Evolutionary conservation across 2,888 invertebrate species (phyloP).

Genomic region (Lacanobia oleracea): DNA sequence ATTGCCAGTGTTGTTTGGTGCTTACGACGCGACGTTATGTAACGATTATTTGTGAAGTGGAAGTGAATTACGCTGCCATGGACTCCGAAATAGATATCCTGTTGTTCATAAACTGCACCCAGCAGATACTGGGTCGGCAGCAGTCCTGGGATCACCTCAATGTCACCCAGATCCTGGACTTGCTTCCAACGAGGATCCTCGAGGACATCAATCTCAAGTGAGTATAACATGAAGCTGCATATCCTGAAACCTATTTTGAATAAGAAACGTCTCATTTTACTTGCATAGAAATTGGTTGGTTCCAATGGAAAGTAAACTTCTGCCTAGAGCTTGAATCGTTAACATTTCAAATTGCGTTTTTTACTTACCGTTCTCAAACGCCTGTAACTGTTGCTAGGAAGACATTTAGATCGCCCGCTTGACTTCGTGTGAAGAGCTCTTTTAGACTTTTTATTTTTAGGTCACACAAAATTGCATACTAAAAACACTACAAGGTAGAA

Average conservation of each 20-base stretch:
- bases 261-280: conserved; percentile 12
- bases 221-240: conserved; percentile 64
- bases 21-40: background rate
- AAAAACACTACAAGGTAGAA: no score
- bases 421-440: no score
- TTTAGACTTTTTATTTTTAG: no score
- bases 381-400: background rate
- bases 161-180: conserved; percentile 83
- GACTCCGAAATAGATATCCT: conserved; percentile 84
- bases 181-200: conserved; percentile 81
- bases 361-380: background rate
- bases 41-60: conserved; percentile 54
- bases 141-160: conserved; percentile 82
- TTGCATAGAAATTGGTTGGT: background rate
- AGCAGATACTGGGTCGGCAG: conserved; percentile 81
- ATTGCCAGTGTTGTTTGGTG: conserved; percentile 1
- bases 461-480: no score
- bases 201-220: conserved; percentile 86
- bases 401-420: no score
- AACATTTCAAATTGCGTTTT: conserved; percentile 18
- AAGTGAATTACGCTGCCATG: conserved; percentile 76
- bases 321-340: background rate
- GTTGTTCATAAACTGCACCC: conserved; percentile 86
- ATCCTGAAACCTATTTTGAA: background rate
- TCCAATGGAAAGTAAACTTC: background rate